Percentiles rank a stretch among this genome's conserved stretches.
Evolutionary conservation across 1,140 invertebrate genomes (phyloP).

Genomic region (Choristoneura fumiferana): DNA sequence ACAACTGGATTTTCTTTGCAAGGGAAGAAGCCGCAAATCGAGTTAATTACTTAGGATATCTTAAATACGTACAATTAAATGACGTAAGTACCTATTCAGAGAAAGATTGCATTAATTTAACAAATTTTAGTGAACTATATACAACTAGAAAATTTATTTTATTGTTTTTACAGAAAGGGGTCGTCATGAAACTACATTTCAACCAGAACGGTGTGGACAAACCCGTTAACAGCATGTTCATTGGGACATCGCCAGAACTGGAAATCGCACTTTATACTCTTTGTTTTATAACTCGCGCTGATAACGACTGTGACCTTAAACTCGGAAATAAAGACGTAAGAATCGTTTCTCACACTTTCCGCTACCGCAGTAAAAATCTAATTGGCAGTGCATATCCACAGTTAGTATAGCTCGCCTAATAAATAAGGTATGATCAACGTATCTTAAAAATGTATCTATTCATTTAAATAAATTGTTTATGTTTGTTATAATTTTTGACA

Average conservation of each 20-base stretch:
- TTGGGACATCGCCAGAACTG: slow-evolving; percentile 95
- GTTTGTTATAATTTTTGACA: too few species aligned
- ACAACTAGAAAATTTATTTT: not conserved
- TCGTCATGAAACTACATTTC: slow-evolving; percentile 88
- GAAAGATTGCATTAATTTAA: too few species aligned
- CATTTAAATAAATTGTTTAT: too few species aligned
- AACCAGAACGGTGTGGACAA: slow-evolving; percentile 87
- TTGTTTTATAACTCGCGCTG: slow-evolving; percentile 87
- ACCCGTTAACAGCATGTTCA: slow-evolving; percentile 88
- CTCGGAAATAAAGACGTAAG: slow-evolving; percentile 84
- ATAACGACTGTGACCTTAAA: slow-evolving; percentile 85
- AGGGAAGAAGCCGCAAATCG: slow-evolving; percentile 84
- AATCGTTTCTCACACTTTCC: slow-evolving; percentile 86
- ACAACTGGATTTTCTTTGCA: slow-evolving; percentile 94
- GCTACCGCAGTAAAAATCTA: slow-evolving; percentile 85
- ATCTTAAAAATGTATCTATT: too few species aligned
- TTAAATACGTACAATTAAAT: slow-evolving; percentile 85
- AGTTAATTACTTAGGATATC: slow-evolving; percentile 88
- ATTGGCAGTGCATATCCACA: slow-evolving; percentile 90
- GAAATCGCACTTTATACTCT: slow-evolving; percentile 95
- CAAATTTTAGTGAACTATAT: too few species aligned
- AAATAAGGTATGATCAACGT: too few species aligned
- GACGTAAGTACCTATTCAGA: slow-evolving; percentile 82
- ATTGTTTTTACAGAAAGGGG: slow-evolving; percentile 83
- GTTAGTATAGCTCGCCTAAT: slow-evolving; percentile 79